Conservation (phyloP, 2,113 vertebrate species). For the Galemys pyrenaicus region DNA sequence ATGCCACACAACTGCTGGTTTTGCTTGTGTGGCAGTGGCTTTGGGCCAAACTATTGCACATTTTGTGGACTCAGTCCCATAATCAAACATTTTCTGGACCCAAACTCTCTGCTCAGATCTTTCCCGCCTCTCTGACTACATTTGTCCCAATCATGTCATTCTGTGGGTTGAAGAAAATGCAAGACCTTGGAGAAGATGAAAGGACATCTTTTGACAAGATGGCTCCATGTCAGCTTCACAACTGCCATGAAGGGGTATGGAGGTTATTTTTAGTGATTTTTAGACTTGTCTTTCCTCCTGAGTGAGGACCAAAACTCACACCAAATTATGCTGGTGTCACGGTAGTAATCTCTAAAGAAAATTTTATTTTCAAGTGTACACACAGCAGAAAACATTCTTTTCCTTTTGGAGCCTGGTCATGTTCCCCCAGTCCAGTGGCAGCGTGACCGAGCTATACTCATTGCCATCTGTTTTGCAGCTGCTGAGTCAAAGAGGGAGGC, state of each 20-base stretch:
- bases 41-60: constrained; percentile 17
- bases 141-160: constrained; percentile 58
- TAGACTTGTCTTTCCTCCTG: background rate
- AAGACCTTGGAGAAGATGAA: constrained; percentile 37
- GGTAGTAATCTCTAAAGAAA: constrained; percentile 9
- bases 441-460: constrained; percentile 32
- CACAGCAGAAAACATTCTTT: background rate
- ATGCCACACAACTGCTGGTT: constrained; percentile 48
- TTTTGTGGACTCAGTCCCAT: constrained; percentile 61
- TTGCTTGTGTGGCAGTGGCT: constrained; percentile 49
- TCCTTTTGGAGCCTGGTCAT: background rate
- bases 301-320: background rate
- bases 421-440: background rate
- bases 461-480: constrained; percentile 85
- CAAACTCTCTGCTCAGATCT: constrained; percentile 39
- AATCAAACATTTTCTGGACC: constrained; percentile 49
- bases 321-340: background rate
- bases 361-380: constrained; percentile 33
- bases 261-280: background rate
- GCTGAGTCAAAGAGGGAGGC: constrained; percentile 49
- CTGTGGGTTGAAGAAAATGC: constrained; percentile 58
- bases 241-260: accelerated
- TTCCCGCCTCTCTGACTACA: constrained; percentile 44
- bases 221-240: background rate
- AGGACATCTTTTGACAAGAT: constrained; percentile 65